These are phyloP conservation scores for Synergus japonicus DNA, from an alignment of 2,888 invertebrate genomes.

Conservation along the genomic window DNA sequence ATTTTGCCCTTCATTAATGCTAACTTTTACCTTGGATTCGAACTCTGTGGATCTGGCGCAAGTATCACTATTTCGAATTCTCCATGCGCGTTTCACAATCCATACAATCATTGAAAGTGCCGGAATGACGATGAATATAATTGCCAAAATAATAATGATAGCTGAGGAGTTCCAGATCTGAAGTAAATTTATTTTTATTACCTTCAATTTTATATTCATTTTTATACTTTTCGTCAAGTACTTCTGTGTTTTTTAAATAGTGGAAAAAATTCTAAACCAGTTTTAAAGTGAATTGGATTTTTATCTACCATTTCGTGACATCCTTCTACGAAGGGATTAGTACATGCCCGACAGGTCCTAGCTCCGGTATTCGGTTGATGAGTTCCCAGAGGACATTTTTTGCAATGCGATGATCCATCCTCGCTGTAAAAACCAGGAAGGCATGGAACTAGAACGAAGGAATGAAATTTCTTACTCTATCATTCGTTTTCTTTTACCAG, in stretches of 20 bases:
- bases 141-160: constrained; percentile 55
- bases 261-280: background rate
- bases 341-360: constrained; percentile 65
- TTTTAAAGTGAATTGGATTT: constrained; percentile 30
- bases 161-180: constrained; percentile 65
- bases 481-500: background rate
- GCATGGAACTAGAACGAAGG: constrained; percentile 64
- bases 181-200: constrained; percentile 9
- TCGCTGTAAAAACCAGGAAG: constrained; percentile 67
- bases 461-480: constrained; percentile 41
- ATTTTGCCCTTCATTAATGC: background rate
- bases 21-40: constrained; percentile 28
- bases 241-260: constrained; percentile 6
- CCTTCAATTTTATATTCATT: constrained; percentile 10
- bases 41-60: constrained; percentile 45
- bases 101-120: constrained; percentile 57
- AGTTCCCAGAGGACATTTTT: constrained; percentile 66
- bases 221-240: background rate
- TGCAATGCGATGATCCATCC: constrained; percentile 66
- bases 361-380: constrained; percentile 67
- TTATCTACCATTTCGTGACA: constrained; percentile 66
- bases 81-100: constrained; percentile 57
- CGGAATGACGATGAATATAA: constrained; percentile 56
- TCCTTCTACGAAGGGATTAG: constrained; percentile 68
- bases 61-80: constrained; percentile 44